These are phyloP conservation scores for Australoheros scitulus DNA, from an alignment of 2,113 vertebrate genomes.

Conservation along the genomic window DNA sequence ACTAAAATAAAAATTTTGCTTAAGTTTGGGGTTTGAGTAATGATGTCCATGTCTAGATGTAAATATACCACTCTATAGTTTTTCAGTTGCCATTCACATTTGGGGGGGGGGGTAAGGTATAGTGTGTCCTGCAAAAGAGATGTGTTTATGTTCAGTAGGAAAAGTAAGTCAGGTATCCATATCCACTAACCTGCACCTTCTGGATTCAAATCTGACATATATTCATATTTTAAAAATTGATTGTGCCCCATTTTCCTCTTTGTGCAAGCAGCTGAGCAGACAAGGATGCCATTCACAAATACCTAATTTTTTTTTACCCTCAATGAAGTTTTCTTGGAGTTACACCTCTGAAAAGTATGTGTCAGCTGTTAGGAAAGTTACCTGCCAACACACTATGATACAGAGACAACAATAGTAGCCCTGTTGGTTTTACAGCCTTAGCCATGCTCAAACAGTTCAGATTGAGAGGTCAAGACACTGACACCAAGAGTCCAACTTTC, in stretches of 20 bases:
- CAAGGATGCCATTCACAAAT: background rate
- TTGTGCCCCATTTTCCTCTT: background rate
- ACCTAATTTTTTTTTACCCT: slow-evolving; percentile 21
- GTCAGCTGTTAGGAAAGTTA: slow-evolving; percentile 51
- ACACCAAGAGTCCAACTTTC: slow-evolving; percentile 16
- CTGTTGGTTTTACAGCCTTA: slow-evolving; percentile 54
- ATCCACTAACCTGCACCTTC: no score
- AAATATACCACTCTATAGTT: background rate
- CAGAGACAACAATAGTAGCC: slow-evolving; percentile 48
- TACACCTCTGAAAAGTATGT: slow-evolving; percentile 34
- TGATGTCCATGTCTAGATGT: background rate
- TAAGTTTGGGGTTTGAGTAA: background rate
- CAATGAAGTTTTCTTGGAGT: slow-evolving; percentile 28
- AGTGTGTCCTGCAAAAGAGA: background rate
- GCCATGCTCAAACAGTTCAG: slow-evolving; percentile 39
- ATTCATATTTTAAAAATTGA: background rate
- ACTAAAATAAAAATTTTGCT: background rate
- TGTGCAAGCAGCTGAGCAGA: background rate
- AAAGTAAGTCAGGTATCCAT: background rate
- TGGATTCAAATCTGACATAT: background rate
- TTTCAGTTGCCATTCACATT: background rate
- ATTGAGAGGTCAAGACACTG: slow-evolving; percentile 39
- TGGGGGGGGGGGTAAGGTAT: background rate
- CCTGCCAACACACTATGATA: slow-evolving; percentile 21
- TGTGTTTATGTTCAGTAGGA: background rate